Conservation (phyloP, 1,140 invertebrate species). For the Drosophila punjabiensis region DNA sequence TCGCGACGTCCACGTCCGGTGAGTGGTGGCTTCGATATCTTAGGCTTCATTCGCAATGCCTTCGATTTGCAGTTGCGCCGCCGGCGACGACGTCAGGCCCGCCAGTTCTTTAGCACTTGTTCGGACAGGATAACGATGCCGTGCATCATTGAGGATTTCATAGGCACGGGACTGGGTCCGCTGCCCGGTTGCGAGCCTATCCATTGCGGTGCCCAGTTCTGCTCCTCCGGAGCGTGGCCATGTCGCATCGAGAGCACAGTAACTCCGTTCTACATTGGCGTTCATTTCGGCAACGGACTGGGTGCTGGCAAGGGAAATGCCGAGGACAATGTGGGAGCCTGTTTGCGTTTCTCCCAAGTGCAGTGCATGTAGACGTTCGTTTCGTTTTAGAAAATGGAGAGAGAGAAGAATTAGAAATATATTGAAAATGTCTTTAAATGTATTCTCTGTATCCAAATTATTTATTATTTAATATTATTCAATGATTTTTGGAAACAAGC, state of each 20-base stretch:
- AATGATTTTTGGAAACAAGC: slow-evolving; percentile 12
- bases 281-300: slow-evolving; percentile 90
- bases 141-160: slow-evolving; percentile 93
- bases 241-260: slow-evolving; percentile 92
- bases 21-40: slow-evolving; percentile 71
- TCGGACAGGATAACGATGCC: slow-evolving; percentile 91
- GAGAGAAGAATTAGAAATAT: not conserved
- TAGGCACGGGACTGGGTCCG: slow-evolving; percentile 87
- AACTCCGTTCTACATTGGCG: slow-evolving; percentile 91
- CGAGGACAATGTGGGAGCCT: slow-evolving; percentile 93
- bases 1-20: slow-evolving; percentile 69
- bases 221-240: slow-evolving; percentile 86
- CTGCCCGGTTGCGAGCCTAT: slow-evolving; percentile 86
- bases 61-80: slow-evolving; percentile 58
- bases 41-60: slow-evolving; percentile 54
- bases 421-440: not conserved
- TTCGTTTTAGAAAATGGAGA: slow-evolving; percentile 32
- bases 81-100: slow-evolving; percentile 45
- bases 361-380: slow-evolving; percentile 86
- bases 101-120: slow-evolving; percentile 87
- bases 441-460: not conserved
- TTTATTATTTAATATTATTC: slow-evolving; percentile 1
- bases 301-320: slow-evolving; percentile 88
- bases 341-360: slow-evolving; percentile 90
- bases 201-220: slow-evolving; percentile 91